phyloP scores from a whole-genome alignment of 2,888 invertebrate species.

The Cacoxenus indagator region DNA sequence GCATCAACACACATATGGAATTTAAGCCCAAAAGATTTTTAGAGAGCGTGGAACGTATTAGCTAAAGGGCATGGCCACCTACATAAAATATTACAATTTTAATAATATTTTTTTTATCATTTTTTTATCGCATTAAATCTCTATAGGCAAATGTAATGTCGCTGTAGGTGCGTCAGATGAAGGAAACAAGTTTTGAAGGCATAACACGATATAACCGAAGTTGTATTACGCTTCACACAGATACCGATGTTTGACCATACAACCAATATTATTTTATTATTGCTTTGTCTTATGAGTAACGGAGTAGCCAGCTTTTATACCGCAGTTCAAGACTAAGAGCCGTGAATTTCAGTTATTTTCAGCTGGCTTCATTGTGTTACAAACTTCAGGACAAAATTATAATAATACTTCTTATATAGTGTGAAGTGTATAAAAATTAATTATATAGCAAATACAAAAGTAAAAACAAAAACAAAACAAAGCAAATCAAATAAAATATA shows the following conservation, averaged over 20 bases:
- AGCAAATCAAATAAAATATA: slow-evolving; percentile 13
- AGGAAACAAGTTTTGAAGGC: not conserved
- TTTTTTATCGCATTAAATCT: not conserved
- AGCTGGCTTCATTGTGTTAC: too few species aligned
- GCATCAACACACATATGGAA: not conserved
- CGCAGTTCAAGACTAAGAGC: too few species aligned
- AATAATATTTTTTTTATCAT: slow-evolving; percentile 50
- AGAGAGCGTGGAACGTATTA: not conserved
- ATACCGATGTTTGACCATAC: not conserved
- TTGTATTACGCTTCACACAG: not conserved
- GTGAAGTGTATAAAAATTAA: slow-evolving; percentile 1
- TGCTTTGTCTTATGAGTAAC: too few species aligned
- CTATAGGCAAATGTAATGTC: not conserved
- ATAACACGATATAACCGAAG: not conserved
- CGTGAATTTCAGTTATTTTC: too few species aligned
- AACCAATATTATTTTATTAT: too few species aligned
- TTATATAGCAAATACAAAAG: slow-evolving; percentile 11
- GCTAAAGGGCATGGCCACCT: slow-evolving; percentile 42
- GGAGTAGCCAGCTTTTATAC: too few species aligned
- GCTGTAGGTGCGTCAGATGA: not conserved
- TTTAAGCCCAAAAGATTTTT: not conserved
- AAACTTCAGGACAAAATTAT: too few species aligned
- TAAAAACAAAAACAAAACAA: not conserved
- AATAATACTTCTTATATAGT: too few species aligned
- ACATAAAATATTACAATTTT: slow-evolving; percentile 63